phyloP scores from a whole-genome alignment of 1,140 invertebrate species.

The Macrobrachium rosenbergii region DNA sequence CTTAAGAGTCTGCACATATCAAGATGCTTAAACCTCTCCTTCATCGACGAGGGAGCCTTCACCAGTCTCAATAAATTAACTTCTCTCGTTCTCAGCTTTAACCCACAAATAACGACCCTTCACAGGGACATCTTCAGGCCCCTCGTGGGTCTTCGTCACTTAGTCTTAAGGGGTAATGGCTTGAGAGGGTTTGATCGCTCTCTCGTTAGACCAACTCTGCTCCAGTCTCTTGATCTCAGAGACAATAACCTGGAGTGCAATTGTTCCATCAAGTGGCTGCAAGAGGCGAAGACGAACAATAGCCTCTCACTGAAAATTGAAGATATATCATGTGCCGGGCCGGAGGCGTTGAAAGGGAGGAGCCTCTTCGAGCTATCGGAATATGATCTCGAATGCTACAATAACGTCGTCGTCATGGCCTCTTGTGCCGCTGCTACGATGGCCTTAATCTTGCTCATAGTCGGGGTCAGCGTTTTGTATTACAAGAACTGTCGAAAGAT shows the following conservation, averaged over 20 bases:
- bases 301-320: conserved; percentile 64
- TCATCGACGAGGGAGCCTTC: conserved; percentile 59
- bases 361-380: conserved; percentile 58
- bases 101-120: conserved; percentile 55
- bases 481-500: conserved; percentile 66
- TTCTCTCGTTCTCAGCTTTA: conserved; percentile 61
- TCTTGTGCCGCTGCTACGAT: conserved; percentile 60
- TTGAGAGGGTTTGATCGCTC: conserved; percentile 55
- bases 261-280: conserved; percentile 63
- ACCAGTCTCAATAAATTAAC: conserved; percentile 51
- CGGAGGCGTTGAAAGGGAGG: conserved; percentile 58
- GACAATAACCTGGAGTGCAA: conserved; percentile 64
- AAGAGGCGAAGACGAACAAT: conserved; percentile 55
- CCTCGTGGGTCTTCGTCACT: conserved; percentile 45
- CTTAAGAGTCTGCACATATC: conserved; percentile 64
- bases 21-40: conserved; percentile 57
- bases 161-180: conserved; percentile 62
- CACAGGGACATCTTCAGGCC: conserved; percentile 58
- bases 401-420: conserved; percentile 60
- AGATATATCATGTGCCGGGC: conserved; percentile 58
- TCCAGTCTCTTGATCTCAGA: conserved; percentile 62
- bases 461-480: conserved; percentile 57
- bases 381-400: conserved; percentile 65
- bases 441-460: conserved; percentile 54
- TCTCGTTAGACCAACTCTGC: conserved; percentile 52